Conservation (phyloP, 2,888 invertebrate genomes). For the Pegoplata infirma region DNA sequence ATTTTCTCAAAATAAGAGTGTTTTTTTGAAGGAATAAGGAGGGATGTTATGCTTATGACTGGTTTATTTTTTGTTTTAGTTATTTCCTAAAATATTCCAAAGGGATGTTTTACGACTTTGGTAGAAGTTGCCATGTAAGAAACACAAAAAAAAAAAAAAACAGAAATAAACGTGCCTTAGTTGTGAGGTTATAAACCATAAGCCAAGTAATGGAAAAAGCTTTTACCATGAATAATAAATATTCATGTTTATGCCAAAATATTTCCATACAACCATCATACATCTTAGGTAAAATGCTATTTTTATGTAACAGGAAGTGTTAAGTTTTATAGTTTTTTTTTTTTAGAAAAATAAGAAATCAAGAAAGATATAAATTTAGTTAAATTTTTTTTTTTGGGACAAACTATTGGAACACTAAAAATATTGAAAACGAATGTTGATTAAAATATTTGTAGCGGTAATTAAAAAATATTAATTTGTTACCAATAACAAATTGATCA, state of each 20-base stretch:
- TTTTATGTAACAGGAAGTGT: background rate
- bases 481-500: too few species aligned
- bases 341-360: too few species aligned
- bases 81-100: slow-evolving; percentile 62
- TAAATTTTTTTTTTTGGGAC: too few species aligned
- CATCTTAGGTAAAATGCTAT: slow-evolving; percentile 6
- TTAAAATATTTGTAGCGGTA: too few species aligned
- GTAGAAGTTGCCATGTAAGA: too few species aligned
- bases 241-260: slow-evolving; percentile 56
- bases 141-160: too few species aligned
- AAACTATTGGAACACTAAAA: too few species aligned
- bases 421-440: too few species aligned
- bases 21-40: background rate
- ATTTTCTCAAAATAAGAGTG: slow-evolving; percentile 9
- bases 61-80: background rate
- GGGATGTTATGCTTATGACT: background rate
- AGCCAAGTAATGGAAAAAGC: slow-evolving; percentile 75
- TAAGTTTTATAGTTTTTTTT: background rate
- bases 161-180: slow-evolving; percentile 11
- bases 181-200: slow-evolving; percentile 52
- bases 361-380: background rate
- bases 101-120: slow-evolving; percentile 60
- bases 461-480: too few species aligned
- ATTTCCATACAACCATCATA: background rate
- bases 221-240: slow-evolving; percentile 75